These are phyloP conservation scores for Microtus agrestis DNA, from an alignment of 2,797 vertebrate species.

Conservation along the genomic window DNA sequence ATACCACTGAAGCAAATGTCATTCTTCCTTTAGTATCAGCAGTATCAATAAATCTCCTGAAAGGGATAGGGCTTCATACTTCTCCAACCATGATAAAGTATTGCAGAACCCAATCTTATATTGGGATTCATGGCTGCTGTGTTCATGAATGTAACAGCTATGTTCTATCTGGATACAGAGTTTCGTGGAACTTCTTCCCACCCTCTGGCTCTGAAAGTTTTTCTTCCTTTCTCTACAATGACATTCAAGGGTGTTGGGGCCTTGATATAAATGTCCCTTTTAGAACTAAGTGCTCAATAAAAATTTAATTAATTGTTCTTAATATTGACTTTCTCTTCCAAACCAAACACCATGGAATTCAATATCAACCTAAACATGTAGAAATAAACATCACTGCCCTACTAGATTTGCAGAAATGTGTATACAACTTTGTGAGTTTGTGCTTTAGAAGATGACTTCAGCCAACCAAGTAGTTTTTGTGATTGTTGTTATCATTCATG, in stretches of 20 bases:
- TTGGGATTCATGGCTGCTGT: background rate
- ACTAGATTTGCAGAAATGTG: background rate
- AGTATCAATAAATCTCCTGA: background rate
- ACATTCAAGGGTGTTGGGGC: too few relatives aligned
- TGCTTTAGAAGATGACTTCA: background rate
- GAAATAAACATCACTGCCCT: conserved; percentile 1
- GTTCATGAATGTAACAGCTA: background rate
- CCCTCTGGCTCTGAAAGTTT: too few relatives aligned
- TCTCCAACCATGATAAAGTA: background rate
- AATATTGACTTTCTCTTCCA: background rate
- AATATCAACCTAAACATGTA: background rate
- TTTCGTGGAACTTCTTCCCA: background rate
- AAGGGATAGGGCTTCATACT: background rate
- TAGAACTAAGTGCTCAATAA: background rate
- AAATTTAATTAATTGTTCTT: background rate
- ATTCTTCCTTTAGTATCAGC: background rate
- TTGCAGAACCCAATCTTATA: background rate
- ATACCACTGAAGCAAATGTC: background rate
- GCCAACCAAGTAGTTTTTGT: background rate
- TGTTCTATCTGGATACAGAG: background rate
- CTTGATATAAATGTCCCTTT: background rate
- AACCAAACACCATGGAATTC: background rate
- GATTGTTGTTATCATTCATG: background rate
- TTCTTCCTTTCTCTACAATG: too few relatives aligned
- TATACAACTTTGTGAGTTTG: background rate